Percentiles rank a stretch among this genome's conserved stretches.
Evolutionary conservation across 2,797 vertebrate species (phyloP).

Genomic region (Diplodus puntazzo): DNA sequence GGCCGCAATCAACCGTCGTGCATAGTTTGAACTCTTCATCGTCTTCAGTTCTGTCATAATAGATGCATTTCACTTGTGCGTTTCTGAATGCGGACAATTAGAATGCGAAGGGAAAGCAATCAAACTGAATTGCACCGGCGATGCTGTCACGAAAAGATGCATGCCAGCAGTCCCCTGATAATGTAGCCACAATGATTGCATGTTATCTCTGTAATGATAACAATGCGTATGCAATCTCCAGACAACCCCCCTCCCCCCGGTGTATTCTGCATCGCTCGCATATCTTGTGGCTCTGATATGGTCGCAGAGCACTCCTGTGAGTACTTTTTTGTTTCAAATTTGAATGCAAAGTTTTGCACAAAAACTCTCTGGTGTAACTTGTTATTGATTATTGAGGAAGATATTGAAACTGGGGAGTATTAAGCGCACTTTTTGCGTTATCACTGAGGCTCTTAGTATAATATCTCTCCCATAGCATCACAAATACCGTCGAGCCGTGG

Average conservation of each 20-base stretch:
- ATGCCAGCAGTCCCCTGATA: slow-evolving; percentile 59
- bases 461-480: slow-evolving; percentile 37
- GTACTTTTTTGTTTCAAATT: slow-evolving; percentile 21
- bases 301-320: slow-evolving; percentile 15
- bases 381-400: slow-evolving; percentile 44
- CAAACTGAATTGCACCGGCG: slow-evolving; percentile 59
- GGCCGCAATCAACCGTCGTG: slow-evolving; percentile 50
- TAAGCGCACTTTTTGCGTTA: slow-evolving; percentile 32
- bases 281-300: slow-evolving; percentile 49
- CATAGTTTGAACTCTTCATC: slow-evolving; percentile 48
- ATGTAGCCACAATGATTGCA: slow-evolving; percentile 58
- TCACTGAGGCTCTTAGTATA: slow-evolving; percentile 32
- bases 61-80: slow-evolving; percentile 36
- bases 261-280: slow-evolving; percentile 39
- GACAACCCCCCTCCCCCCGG: slow-evolving; percentile 35
- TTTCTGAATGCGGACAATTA: slow-evolving; percentile 55
- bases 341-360: slow-evolving; percentile 27
- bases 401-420: slow-evolving; percentile 24
- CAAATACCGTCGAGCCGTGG: slow-evolving; percentile 18
- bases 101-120: slow-evolving; percentile 61
- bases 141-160: slow-evolving; percentile 62
- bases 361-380: slow-evolving; percentile 23
- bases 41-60: slow-evolving; percentile 53
- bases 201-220: slow-evolving; percentile 65
- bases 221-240: slow-evolving; percentile 57